Percentiles rank a stretch among this genome's conserved stretches.
These are phyloP conservation scores for Balaeniceps rex DNA, from an alignment of 2,113 vertebrate species.

Conservation along the genomic window DNA sequence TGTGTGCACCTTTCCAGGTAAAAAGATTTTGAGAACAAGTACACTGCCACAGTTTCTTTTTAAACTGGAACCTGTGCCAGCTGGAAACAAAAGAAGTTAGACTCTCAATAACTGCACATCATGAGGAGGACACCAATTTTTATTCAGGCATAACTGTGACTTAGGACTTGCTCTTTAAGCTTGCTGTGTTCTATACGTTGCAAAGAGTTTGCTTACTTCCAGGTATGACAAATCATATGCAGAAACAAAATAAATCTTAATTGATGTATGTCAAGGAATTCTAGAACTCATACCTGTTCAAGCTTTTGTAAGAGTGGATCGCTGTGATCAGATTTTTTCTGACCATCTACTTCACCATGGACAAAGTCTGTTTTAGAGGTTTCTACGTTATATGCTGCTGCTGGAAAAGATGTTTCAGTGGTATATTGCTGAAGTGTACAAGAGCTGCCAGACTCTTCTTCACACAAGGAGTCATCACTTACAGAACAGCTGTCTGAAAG, in stretches of 20 bases:
- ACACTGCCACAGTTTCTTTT: not conserved
- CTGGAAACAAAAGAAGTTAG: not conserved
- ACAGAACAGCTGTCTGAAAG: slow-evolving; percentile 76
- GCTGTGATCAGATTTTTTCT: slow-evolving; percentile 38
- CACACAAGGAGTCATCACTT: slow-evolving; percentile 70
- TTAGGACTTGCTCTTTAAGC: not conserved
- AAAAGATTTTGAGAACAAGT: not conserved
- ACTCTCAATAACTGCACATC: not conserved
- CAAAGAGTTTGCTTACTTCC: not conserved
- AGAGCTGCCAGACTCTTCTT: slow-evolving; percentile 14
- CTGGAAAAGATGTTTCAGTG: not conserved
- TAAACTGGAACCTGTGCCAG: not conserved
- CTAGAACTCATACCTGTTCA: slow-evolving; percentile 78
- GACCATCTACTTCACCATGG: not conserved
- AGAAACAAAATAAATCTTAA: not conserved
- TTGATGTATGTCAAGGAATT: not conserved
- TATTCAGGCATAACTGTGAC: fast-evolving
- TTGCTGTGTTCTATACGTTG: not conserved
- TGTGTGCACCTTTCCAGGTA: not conserved
- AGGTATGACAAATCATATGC: not conserved
- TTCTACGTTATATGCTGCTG: not conserved
- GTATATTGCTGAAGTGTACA: not conserved
- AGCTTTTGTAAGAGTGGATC: slow-evolving; percentile 80
- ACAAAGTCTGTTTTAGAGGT: not conserved
- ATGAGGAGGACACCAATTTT: not conserved